These are phyloP conservation scores for Caretta caretta DNA, from an alignment of 2,113 vertebrate species.

Conservation along the genomic window DNA sequence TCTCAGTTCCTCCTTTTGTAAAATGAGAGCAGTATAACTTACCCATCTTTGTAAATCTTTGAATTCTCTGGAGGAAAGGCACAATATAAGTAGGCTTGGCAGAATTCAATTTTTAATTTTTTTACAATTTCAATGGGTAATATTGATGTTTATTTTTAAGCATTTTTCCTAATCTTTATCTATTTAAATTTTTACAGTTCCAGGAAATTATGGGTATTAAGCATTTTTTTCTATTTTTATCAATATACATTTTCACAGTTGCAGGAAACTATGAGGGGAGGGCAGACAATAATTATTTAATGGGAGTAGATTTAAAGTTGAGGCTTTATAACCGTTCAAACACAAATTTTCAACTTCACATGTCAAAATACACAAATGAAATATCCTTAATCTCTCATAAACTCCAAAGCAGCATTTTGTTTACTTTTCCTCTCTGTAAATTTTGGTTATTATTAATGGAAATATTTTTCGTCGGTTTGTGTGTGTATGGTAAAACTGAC, in stretches of 20 bases:
- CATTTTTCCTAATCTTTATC: neutral
- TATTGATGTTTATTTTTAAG: neutral
- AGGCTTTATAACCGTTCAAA: neutral
- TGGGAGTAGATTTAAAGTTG: neutral
- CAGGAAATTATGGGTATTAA: neutral
- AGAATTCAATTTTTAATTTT: neutral
- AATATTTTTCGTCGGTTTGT: neutral
- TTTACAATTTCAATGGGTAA: neutral
- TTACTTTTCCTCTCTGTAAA: neutral
- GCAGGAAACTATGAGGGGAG: neutral
- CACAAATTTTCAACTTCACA: neutral
- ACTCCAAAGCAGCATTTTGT: neutral
- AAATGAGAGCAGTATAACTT: neutral
- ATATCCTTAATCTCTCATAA: neutral
- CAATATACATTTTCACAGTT: neutral
- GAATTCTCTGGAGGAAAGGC: slow-evolving; percentile 8
- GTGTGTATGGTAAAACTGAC: neutral
- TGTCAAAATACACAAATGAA: neutral
- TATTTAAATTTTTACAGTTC: neutral
- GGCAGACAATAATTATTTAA: neutral
- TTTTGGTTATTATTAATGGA: neutral
- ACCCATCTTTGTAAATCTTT: slow-evolving; percentile 20
- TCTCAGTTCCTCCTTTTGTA: neutral
- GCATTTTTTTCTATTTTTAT: neutral
- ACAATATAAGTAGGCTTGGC: neutral